Evolutionary conservation across 1,140 invertebrate species (phyloP).

Genomic region (Oscheius sp.): DNA sequence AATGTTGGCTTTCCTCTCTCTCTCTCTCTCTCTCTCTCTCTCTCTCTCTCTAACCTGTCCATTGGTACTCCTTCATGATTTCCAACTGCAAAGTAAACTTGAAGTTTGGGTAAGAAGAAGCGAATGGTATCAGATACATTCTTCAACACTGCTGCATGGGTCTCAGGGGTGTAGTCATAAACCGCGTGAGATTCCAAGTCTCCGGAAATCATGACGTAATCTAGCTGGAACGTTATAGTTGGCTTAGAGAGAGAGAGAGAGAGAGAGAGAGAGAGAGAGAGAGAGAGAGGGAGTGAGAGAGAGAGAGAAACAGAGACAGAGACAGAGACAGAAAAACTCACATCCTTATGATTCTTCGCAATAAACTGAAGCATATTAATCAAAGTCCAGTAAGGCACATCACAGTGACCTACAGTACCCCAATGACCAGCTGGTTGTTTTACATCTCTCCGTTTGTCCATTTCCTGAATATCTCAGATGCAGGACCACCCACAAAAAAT

Average conservation of each 20-base stretch:
- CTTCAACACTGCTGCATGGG: conserved; percentile 25
- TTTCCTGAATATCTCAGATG: not conserved
- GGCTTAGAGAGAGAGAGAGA: too few species aligned
- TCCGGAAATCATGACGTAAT: conserved; percentile 50
- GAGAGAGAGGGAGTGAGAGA: too few species aligned
- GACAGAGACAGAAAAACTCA: not conserved
- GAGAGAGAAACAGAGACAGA: too few species aligned
- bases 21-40: not conserved
- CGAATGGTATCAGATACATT: conserved; percentile 43
- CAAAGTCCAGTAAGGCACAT: conserved; percentile 49
- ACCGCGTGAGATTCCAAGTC: conserved; percentile 50
- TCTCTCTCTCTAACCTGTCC: conserved; percentile 26
- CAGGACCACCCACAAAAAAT: not conserved
- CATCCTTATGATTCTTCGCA: conserved; percentile 3
- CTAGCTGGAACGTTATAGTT: conserved; percentile 14
- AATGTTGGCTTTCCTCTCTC: not conserved
- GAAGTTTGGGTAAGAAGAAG: conserved; percentile 41
- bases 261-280: too few species aligned
- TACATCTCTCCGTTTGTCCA: not conserved
- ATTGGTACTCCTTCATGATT: conserved; percentile 50
- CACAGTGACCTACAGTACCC: conserved; percentile 47
- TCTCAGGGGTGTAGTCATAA: conserved; percentile 19
- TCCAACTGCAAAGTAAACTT: conserved; percentile 44
- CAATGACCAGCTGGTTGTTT: conserved; percentile 37
- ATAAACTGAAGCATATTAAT: conserved; percentile 47